Evolutionary conservation across 2,113 vertebrate species (phyloP).

Genomic region (Passer montanus): DNA sequence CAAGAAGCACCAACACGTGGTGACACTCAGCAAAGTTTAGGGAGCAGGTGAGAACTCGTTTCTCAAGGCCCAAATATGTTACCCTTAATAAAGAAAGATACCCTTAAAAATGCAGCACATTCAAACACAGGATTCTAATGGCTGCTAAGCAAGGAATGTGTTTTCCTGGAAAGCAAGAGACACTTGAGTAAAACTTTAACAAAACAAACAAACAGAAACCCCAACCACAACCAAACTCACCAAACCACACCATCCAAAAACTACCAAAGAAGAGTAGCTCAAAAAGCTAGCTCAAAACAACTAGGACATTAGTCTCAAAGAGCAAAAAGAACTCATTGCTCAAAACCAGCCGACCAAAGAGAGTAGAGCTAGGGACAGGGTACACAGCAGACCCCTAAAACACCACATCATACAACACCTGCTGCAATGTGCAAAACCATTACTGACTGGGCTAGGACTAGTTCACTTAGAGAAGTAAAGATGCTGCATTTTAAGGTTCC

Average conservation of each 20-base stretch:
- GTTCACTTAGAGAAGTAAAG: background rate
- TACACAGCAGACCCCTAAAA: background rate
- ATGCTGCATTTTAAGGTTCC: background rate
- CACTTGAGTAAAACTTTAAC: background rate
- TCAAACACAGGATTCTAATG: background rate
- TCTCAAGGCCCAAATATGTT: background rate
- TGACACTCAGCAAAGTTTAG: background rate
- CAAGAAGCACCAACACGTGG: background rate
- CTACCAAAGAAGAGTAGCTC: background rate
- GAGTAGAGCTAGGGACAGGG: background rate
- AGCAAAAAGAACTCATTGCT: background rate
- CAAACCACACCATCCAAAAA: background rate
- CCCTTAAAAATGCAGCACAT: background rate
- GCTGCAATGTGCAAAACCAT: background rate
- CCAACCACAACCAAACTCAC: background rate
- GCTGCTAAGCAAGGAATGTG: background rate
- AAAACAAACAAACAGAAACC: constrained; percentile 9
- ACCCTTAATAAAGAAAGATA: background rate
- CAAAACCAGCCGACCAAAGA: background rate
- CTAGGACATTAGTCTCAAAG: background rate
- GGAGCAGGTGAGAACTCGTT: background rate
- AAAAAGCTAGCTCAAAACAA: background rate
- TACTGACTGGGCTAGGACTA: background rate
- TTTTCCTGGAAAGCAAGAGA: constrained; percentile 10
- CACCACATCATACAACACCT: rapidly evolving